Percentiles rank a stretch among this genome's conserved stretches.
Evolutionary conservation across 2,888 invertebrate species (phyloP).

Genomic region (Ophion ellenae): DNA sequence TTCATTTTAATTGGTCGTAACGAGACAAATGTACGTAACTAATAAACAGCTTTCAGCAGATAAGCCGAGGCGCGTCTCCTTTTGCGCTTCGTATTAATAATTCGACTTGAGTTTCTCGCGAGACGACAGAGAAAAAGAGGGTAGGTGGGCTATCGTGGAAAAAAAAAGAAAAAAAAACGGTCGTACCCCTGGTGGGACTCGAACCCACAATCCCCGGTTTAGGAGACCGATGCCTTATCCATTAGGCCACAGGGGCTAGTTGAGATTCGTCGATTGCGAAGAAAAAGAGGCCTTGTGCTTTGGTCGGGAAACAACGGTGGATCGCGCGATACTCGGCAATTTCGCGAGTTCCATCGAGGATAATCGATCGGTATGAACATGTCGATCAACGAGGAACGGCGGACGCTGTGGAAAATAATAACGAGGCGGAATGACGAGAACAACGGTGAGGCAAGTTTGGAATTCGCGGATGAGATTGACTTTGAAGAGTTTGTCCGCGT

Average conservation of each 20-base stretch:
- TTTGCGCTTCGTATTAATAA: too few relatives aligned
- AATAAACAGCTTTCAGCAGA: too few relatives aligned
- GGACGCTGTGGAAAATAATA: neutral
- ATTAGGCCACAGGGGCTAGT: constrained; percentile 91
- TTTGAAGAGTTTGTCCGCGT: constrained; percentile 64
- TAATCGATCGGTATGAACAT: neutral
- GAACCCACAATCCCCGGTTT: constrained; percentile 94
- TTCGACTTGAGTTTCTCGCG: too few relatives aligned
- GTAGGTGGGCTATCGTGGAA: too few relatives aligned
- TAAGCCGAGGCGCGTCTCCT: too few relatives aligned
- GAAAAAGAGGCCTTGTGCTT: too few relatives aligned
- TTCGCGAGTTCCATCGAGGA: neutral
- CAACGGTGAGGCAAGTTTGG: constrained; percentile 31
- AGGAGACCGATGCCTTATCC: constrained; percentile 94
- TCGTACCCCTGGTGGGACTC: constrained; percentile 93
- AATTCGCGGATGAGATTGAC: constrained; percentile 62
- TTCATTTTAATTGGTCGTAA: too few relatives aligned
- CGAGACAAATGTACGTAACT: too few relatives aligned
- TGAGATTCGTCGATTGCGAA: too few relatives aligned
- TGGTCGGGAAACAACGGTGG: too few relatives aligned
- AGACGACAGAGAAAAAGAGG: too few relatives aligned
- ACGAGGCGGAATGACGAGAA: neutral
- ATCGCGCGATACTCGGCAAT: too few relatives aligned
- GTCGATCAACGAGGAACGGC: constrained; percentile 1
- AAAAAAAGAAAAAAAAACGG: constrained; percentile 62